These are phyloP conservation scores for Australoheros scitulus DNA, from an alignment of 2,113 vertebrate genomes.

Conservation along the genomic window DNA sequence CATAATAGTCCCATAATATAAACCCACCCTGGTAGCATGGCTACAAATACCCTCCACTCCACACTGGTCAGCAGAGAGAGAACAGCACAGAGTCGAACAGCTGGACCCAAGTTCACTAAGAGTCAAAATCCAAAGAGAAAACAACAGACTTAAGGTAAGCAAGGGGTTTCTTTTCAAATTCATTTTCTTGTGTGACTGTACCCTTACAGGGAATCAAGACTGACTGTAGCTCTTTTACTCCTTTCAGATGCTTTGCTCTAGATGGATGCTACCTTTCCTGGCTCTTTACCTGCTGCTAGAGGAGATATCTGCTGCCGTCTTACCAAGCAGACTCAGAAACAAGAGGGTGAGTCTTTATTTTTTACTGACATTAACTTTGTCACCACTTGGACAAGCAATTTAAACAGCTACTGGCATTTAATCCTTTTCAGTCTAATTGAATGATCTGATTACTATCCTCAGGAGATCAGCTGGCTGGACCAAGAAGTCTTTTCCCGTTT, in stretches of 20 bases:
- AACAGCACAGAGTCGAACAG: conserved; percentile 43
- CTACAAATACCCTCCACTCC: conserved; percentile 77
- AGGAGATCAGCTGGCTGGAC: conserved; percentile 69
- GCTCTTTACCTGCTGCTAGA: conserved; percentile 68
- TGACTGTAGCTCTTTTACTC: not conserved
- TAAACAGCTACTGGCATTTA: not conserved
- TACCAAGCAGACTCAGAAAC: conserved; percentile 53
- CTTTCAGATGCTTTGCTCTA: conserved; percentile 74
- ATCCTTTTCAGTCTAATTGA: not conserved
- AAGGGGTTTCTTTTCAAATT: not conserved
- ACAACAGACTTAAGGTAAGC: conserved; percentile 36
- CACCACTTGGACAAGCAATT: not conserved
- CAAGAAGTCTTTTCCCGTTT: conserved; percentile 56
- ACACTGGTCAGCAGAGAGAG: not conserved
- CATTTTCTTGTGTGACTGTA: not conserved
- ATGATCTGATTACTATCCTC: not conserved
- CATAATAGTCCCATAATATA: conserved; percentile 76
- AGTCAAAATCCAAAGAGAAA: not conserved
- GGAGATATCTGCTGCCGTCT: conserved; percentile 63
- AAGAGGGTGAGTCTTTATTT: conserved; percentile 61
- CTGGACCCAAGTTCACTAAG: not conserved
- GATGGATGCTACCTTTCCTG: conserved; percentile 66
- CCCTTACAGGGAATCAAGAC: not conserved
- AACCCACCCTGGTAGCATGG: conserved; percentile 77
- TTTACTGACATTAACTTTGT: not conserved